Evolutionary conservation across 2,888 invertebrate species (phyloP).

Genomic region (Camptogramma bilineatum): DNA sequence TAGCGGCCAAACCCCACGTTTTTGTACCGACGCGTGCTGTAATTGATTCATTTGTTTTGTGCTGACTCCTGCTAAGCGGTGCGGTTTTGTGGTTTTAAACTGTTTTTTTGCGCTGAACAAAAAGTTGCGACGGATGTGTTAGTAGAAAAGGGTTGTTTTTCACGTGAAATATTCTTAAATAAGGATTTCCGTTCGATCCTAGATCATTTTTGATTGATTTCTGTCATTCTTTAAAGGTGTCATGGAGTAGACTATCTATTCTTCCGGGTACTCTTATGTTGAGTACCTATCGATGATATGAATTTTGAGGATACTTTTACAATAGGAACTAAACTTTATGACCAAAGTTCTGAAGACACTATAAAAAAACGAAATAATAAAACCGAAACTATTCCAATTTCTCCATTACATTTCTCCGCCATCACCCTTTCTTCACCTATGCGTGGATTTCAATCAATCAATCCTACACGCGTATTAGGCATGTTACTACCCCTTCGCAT

Average conservation of each 20-base stretch:
- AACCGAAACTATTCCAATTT: constrained; percentile 28
- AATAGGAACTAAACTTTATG: too few relatives aligned
- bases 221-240: too few relatives aligned
- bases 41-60: constrained; percentile 46
- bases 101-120: constrained; percentile 11
- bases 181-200: too few relatives aligned
- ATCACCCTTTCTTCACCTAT: constrained; percentile 38
- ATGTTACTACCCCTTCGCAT: constrained; percentile 54
- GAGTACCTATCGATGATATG: too few relatives aligned
- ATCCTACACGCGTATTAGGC: constrained; percentile 32
- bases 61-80: constrained; percentile 33
- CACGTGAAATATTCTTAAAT: background rate
- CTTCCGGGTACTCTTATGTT: too few relatives aligned
- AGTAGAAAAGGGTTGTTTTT: background rate
- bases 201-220: too few relatives aligned
- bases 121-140: constrained; percentile 5
- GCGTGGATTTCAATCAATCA: constrained; percentile 45
- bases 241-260: too few relatives aligned
- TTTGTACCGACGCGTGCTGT: constrained; percentile 38
- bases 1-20: constrained; percentile 40
- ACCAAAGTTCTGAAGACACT: too few relatives aligned
- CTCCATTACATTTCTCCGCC: constrained; percentile 21
- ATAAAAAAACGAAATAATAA: constrained; percentile 2
- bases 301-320: too few relatives aligned
- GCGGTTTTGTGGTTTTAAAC: constrained; percentile 31